These are phyloP conservation scores for Drosophila lacteicornis DNA, from an alignment of 1,140 invertebrate genomes.

Conservation along the genomic window DNA sequence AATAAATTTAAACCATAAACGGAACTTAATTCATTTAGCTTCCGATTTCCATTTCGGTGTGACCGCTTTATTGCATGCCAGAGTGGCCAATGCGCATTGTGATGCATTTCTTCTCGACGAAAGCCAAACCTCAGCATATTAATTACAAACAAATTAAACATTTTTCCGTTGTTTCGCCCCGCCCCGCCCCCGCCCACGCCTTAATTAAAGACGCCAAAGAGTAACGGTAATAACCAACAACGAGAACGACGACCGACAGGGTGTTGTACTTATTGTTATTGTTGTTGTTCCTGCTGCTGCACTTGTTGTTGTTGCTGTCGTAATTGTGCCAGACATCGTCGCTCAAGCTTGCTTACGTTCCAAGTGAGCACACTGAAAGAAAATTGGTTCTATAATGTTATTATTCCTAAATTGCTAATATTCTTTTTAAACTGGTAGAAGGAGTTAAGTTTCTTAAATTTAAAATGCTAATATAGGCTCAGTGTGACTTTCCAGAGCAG, in stretches of 20 bases:
- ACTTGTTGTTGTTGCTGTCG: conserved; percentile 32
- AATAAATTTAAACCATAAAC: background rate
- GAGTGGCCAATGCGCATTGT: conserved; percentile 14
- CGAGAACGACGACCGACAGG: conserved; percentile 37
- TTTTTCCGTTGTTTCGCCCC: conserved; percentile 14
- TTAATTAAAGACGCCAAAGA: conserved; percentile 73
- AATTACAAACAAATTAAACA: conserved; percentile 74
- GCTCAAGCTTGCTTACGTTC: conserved; percentile 31
- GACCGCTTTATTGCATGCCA: conserved; percentile 7
- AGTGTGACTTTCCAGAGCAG: background rate
- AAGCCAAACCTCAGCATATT: conserved; percentile 54
- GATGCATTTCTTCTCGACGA: conserved; percentile 22
- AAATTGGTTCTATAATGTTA: background rate
- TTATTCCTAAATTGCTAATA: no score
- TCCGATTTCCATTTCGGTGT: background rate
- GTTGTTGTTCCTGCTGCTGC: conserved; percentile 29
- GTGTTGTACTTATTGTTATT: conserved; percentile 14
- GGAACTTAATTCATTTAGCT: background rate
- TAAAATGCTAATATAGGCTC: no score
- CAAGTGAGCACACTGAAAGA: conserved; percentile 7
- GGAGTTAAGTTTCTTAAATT: background rate
- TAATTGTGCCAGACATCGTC: conserved; percentile 59
- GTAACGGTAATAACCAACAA: conserved; percentile 65
- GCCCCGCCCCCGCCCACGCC: conserved; percentile 26
- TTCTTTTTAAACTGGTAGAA: background rate